A percentile compares a stretch with the other conserved stretches of the same genome.
Evolutionary conservation across 2,797 vertebrate genomes (phyloP).

Genomic region (Acomys russatus): DNA sequence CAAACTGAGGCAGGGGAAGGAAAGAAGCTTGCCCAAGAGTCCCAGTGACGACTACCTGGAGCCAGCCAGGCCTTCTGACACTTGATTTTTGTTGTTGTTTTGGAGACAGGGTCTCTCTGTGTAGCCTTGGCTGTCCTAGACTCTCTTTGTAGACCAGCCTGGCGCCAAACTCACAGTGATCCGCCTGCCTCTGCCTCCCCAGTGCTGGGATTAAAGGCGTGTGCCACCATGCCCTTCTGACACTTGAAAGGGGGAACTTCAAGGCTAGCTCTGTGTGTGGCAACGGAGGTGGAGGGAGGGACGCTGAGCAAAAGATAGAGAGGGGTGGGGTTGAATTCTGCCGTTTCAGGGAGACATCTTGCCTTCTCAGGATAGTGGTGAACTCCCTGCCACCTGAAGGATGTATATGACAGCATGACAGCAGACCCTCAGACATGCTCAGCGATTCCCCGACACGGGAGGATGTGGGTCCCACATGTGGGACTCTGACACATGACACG

Average conservation of each 20-base stretch:
- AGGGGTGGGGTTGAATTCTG: background rate
- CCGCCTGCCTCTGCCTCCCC: no score
- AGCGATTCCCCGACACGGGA: background rate
- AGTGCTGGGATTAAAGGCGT: no score
- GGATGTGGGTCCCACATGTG: fast-evolving
- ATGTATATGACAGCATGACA: no score
- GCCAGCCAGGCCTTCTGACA: background rate
- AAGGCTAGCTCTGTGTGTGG: background rate
- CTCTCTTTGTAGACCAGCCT: no score
- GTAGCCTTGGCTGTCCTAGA: no score
- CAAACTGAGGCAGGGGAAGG: background rate
- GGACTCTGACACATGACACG: background rate
- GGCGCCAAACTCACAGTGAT: no score
- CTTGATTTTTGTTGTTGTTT: background rate
- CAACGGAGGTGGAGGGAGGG: background rate
- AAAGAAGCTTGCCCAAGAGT: background rate
- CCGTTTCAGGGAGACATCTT: background rate
- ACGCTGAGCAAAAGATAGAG: background rate
- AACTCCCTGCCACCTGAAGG: background rate
- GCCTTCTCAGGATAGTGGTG: background rate
- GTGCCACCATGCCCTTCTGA: background rate
- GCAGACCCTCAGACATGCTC: background rate
- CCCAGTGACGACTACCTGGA: background rate
- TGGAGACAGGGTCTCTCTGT: no score
- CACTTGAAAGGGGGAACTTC: background rate